Conservation (phyloP, 2,797 vertebrate species). For the Mormyrops boulengeri region DNA sequence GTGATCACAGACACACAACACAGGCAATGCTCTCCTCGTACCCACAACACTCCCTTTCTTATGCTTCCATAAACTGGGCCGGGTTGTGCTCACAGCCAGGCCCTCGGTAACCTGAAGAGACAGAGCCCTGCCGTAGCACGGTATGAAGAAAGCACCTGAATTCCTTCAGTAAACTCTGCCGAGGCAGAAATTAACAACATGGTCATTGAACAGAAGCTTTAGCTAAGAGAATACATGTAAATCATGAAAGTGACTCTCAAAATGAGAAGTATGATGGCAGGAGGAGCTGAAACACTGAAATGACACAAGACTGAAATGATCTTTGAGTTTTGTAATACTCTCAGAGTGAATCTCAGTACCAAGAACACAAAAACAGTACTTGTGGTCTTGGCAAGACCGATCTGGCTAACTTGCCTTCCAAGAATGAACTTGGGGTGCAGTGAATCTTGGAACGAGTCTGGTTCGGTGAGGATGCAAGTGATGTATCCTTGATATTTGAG, state of each 20-base stretch:
- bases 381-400: not conserved
- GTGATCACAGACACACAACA: slow-evolving; percentile 33
- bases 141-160: not conserved
- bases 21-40: slow-evolving; percentile 55
- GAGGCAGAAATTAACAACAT: not conserved
- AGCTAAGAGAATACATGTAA: not conserved
- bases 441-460: not conserved
- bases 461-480: not conserved
- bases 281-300: not conserved
- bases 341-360: not conserved
- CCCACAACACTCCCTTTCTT: not conserved
- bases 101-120: not conserved
- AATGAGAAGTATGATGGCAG: not conserved
- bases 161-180: not conserved
- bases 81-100: not conserved
- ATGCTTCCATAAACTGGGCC: not conserved
- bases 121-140: too few relatives aligned
- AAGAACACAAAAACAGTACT: not conserved
- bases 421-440: not conserved
- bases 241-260: not conserved
- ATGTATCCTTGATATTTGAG: not conserved
- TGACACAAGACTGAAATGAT: not conserved
- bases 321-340: not conserved
- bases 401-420: not conserved
- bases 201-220: not conserved